A percentile compares a stretch with the other conserved stretches of the same genome.
Evolutionary conservation across 2,888 invertebrate species (phyloP).

Genomic region (Leptopilina syphax): DNA sequence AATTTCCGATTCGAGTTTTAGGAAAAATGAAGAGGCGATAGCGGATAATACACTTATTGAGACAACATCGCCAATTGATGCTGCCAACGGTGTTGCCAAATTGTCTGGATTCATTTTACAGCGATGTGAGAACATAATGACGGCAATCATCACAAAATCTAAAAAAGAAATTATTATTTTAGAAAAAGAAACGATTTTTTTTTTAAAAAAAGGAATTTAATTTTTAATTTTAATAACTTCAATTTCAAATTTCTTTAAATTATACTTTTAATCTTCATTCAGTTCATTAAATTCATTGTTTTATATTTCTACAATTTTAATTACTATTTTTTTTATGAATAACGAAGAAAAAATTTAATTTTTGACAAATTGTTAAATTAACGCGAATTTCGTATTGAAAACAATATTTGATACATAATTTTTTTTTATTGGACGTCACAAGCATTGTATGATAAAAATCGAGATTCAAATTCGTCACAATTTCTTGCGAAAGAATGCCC

Average conservation of each 20-base stretch:
- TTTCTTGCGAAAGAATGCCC: neutral
- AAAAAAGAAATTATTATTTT: conserved; percentile 57
- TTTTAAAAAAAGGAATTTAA: too few species aligned
- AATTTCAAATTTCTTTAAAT: neutral
- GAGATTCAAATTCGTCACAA: conserved; percentile 8
- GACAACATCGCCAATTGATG: conserved; percentile 96
- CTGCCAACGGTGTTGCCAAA: conserved; percentile 96
- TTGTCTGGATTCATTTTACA: conserved; percentile 97
- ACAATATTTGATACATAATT: neutral
- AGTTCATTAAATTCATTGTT: too few species aligned
- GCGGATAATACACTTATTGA: conserved; percentile 91
- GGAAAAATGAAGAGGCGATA: conserved; percentile 87
- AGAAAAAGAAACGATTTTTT: neutral
- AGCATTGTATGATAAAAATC: conserved; percentile 2
- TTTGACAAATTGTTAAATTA: too few species aligned
- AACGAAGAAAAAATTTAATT: too few species aligned
- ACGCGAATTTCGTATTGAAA: neutral
- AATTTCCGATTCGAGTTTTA: conserved; percentile 81
- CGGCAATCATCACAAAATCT: conserved; percentile 94
- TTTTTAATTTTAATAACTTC: too few species aligned
- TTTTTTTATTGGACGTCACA: neutral
- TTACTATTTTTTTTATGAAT: neutral
- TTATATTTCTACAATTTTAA: neutral
- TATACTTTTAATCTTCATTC: neutral
- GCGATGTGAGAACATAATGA: conserved; percentile 90